phyloP scores from a whole-genome alignment of 2,888 invertebrate genomes.

The Melanostoma mellinum region DNA sequence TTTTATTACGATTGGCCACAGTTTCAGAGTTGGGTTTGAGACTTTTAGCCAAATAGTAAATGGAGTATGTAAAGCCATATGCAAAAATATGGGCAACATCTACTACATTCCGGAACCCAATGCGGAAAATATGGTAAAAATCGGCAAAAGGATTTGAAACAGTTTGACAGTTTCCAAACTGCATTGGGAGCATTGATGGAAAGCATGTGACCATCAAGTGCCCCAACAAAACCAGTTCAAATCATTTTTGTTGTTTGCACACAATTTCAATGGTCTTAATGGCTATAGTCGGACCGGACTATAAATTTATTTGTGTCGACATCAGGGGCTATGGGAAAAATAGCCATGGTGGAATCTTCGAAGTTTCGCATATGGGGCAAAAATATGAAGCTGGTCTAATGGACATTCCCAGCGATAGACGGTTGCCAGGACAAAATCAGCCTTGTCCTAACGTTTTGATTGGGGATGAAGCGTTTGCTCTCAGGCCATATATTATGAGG shows the following conservation, averaged over 20 bases:
- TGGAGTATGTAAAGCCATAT: too few relatives aligned
- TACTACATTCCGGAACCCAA: too few relatives aligned
- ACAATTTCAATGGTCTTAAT: conserved; percentile 3
- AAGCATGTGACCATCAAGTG: too few relatives aligned
- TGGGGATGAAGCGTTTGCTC: not conserved
- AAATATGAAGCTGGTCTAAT: too few relatives aligned
- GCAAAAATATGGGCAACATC: too few relatives aligned
- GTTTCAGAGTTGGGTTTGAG: too few relatives aligned
- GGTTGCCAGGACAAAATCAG: not conserved
- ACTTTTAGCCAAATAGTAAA: too few relatives aligned
- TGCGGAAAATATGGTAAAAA: not conserved
- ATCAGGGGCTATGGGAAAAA: conserved; percentile 1
- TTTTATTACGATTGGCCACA: too few relatives aligned
- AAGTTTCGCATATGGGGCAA: too few relatives aligned
- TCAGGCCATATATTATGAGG: too few relatives aligned
- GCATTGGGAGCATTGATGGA: not conserved
- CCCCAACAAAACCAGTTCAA: not conserved
- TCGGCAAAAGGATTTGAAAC: not conserved
- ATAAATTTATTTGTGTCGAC: not conserved
- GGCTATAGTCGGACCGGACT: conserved; percentile 1
- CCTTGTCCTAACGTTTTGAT: not conserved
- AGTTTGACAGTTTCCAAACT: conserved; percentile 15
- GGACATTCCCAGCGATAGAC: too few relatives aligned
- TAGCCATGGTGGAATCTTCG: too few relatives aligned
- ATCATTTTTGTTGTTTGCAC: not conserved